These are phyloP conservation scores for Sesia apiformis DNA, from an alignment of 2,888 invertebrate species.

Conservation along the genomic window DNA sequence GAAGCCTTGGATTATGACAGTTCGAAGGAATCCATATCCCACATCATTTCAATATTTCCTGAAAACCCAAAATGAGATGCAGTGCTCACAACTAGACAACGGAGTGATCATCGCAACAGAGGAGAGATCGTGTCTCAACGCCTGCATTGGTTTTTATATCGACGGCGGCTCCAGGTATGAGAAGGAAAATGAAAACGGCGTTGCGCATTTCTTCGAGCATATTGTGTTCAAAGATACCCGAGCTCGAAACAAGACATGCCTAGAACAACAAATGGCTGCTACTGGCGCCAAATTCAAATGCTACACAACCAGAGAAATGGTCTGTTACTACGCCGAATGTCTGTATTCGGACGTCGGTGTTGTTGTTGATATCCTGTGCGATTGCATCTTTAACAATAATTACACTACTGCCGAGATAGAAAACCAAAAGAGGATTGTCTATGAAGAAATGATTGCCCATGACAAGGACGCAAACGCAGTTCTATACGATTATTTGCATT, in stretches of 20 bases:
- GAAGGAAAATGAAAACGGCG: conserved; percentile 34
- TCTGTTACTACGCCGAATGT: conserved; percentile 96
- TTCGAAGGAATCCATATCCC: conserved; percentile 76
- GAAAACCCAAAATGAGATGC: conserved; percentile 86
- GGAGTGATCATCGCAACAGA: conserved; percentile 95
- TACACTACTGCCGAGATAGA: conserved; percentile 41
- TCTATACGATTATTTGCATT: conserved; percentile 54
- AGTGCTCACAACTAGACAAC: conserved; percentile 82
- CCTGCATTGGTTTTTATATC: conserved; percentile 39
- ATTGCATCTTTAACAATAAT: conserved; percentile 91
- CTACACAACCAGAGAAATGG: conserved; percentile 96
- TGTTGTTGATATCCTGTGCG: conserved; percentile 92
- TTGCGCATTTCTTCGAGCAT: conserved; percentile 57
- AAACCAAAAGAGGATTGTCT: conserved; percentile 39
- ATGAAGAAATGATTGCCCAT: conserved; percentile 42
- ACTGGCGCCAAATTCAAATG: conserved; percentile 97
- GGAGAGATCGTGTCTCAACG: conserved; percentile 83
- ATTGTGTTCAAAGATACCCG: conserved; percentile 75
- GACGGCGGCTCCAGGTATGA: conserved; percentile 53
- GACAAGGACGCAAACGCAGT: conserved; percentile 31
- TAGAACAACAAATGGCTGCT: conserved; percentile 94
- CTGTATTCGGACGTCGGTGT: conserved; percentile 88
- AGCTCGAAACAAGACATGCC: conserved; percentile 85
- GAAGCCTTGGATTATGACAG: conserved; percentile 27
- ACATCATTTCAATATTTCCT: conserved; percentile 39